These are phyloP conservation scores for Amazona guildingii DNA, from an alignment of 2,113 vertebrate species.

Conservation along the genomic window DNA sequence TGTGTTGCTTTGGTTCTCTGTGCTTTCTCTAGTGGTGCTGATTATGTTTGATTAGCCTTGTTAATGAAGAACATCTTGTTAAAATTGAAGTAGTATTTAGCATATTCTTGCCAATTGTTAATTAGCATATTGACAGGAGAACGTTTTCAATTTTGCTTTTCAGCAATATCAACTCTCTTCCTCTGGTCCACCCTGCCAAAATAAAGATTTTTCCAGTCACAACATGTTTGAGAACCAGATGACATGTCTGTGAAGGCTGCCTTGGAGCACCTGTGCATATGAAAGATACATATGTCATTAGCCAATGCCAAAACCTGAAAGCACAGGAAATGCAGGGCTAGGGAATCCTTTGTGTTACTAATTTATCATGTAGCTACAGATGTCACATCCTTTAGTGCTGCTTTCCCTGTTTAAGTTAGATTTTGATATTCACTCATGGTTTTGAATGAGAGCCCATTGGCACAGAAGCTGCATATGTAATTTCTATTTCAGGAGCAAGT, in stretches of 20 bases:
- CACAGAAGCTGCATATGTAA: background rate
- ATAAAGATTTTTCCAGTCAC: conserved; percentile 27
- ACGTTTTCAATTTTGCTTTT: background rate
- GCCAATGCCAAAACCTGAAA: background rate
- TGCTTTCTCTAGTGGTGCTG: background rate
- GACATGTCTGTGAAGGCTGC: conserved; percentile 4
- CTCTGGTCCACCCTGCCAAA: conserved; percentile 8
- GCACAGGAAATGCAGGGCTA: background rate
- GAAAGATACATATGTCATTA: background rate
- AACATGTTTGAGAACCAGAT: conserved; percentile 27
- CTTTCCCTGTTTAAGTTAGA: background rate
- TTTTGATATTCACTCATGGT: background rate
- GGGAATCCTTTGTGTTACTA: background rate
- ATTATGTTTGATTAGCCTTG: conserved; percentile 2
- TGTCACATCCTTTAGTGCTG: background rate
- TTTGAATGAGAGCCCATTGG: background rate
- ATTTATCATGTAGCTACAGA: background rate
- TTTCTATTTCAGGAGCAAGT: background rate
- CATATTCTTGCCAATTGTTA: conserved; percentile 34
- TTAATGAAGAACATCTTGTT: conserved; percentile 36
- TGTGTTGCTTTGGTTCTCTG: background rate
- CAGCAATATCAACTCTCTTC: background rate
- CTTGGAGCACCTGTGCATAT: background rate
- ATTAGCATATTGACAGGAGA: conserved; percentile 28
- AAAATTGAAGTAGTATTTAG: conserved; percentile 36